Evolutionary conservation across 2,113 vertebrate species (phyloP).

Genomic region (Oostethus manadensis): DNA sequence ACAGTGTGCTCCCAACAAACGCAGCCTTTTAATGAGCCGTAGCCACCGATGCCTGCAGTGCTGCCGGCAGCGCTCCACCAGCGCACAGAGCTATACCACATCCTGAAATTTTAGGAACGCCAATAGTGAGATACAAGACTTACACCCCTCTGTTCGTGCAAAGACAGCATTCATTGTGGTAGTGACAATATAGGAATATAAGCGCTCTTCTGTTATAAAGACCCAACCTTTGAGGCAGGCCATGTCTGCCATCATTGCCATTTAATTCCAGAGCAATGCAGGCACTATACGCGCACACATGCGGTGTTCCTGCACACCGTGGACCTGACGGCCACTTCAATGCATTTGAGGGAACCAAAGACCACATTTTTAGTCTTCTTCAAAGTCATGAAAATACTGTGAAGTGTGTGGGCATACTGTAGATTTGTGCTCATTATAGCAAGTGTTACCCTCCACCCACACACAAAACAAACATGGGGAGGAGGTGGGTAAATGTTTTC

Average conservation of each 20-base stretch:
- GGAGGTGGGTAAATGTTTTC: not conserved
- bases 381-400: not conserved
- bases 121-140: slow-evolving; percentile 43
- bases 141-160: slow-evolving; percentile 49
- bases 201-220: not conserved
- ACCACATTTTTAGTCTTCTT: not conserved
- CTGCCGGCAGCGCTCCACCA: slow-evolving; percentile 36
- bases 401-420: slow-evolving; percentile 1
- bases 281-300: not conserved
- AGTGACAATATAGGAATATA: slow-evolving; percentile 9
- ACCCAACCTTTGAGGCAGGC: not conserved
- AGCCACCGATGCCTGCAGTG: slow-evolving; percentile 34
- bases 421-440: not conserved
- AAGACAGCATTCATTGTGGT: slow-evolving; percentile 26
- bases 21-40: slow-evolving; percentile 56
- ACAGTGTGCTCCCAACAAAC: slow-evolving; percentile 50
- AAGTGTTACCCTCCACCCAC: slow-evolving; percentile 6
- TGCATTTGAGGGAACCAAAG: not conserved
- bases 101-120: slow-evolving; percentile 69
- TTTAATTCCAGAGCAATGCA: slow-evolving; percentile 12
- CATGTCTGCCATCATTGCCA: not conserved
- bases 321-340: not conserved
- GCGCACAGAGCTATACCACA: slow-evolving; percentile 56
- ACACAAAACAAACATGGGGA: not conserved
- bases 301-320: slow-evolving; percentile 4